Conservation (phyloP, 1,140 invertebrate species). For the Pteromalus puparum region DNA sequence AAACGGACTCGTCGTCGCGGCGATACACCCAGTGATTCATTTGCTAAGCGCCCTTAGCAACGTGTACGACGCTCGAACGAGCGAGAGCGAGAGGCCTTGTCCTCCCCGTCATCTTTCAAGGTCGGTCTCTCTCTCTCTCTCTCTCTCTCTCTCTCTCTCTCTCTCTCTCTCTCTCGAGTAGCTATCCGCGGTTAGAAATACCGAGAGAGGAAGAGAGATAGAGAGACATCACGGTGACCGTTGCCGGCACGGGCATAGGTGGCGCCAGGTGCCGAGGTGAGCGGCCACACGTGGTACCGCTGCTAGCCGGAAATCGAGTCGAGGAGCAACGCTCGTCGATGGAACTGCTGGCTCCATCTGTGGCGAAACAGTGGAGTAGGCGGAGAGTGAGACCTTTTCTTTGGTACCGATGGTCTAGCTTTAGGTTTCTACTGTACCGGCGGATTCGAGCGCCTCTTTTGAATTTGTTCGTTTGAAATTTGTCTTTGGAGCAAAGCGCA, state of each 20-base stretch:
- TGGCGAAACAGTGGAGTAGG: no score
- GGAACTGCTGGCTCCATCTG: background rate
- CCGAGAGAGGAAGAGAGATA: background rate
- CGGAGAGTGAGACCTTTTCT: background rate
- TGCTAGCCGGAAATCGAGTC: slow-evolving; percentile 18
- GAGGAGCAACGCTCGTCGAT: background rate
- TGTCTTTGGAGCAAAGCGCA: no score
- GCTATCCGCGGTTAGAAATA: background rate
- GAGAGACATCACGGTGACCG: background rate
- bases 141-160: slow-evolving; percentile 46
- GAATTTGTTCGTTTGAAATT: no score
- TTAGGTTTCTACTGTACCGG: no score
- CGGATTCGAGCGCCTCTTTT: no score
- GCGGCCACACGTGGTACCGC: slow-evolving; percentile 21
- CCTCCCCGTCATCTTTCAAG: slow-evolving; percentile 68
- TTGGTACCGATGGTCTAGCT: background rate
- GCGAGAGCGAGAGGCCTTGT: slow-evolving; percentile 65
- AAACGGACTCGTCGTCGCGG: background rate
- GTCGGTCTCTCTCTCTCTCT: slow-evolving; percentile 62
- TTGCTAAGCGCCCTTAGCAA: slow-evolving; percentile 46
- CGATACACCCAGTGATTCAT: slow-evolving; percentile 20
- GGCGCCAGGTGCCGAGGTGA: slow-evolving; percentile 16
- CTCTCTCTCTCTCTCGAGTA: background rate
- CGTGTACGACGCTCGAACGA: slow-evolving; percentile 22
- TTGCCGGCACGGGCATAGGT: background rate